These are phyloP conservation scores for Falco cherrug DNA, from an alignment of 2,797 vertebrate species.

Conservation along the genomic window DNA sequence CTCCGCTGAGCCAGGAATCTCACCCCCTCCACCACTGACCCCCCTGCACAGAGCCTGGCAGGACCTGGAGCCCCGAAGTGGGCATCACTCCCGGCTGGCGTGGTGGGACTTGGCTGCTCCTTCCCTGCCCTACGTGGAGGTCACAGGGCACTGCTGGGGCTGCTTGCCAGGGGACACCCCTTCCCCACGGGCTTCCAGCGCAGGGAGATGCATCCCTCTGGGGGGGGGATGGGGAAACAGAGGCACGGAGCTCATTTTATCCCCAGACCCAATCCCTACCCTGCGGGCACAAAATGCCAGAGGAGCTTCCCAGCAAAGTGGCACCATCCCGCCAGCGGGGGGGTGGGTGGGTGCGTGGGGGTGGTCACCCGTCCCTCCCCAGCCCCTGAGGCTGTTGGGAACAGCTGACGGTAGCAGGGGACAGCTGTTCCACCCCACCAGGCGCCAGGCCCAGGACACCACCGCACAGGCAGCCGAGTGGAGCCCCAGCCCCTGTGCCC, in stretches of 20 bases:
- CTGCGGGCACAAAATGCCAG: not conserved
- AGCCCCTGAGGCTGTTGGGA: not conserved
- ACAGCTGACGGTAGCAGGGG: constrained; percentile 66
- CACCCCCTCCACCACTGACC: fast-evolving
- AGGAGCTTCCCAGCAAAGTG: not conserved
- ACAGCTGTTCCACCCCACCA: constrained; percentile 50
- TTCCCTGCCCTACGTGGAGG: not conserved
- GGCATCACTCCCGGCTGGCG: not conserved
- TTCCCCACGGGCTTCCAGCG: not conserved
- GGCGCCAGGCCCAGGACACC: not conserved
- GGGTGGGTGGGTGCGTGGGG: not conserved
- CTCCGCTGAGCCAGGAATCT: not conserved
- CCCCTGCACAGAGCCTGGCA: not conserved
- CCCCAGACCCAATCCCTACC: not conserved
- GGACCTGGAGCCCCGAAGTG: not conserved
- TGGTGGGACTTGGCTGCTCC: not conserved
- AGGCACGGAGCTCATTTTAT: not conserved
- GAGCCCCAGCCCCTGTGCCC: not conserved
- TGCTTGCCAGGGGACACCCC: not conserved
- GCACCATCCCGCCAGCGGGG: fast-evolving
- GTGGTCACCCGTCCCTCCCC: not conserved
- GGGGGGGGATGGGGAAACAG: not conserved
- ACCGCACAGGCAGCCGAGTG: fast-evolving
- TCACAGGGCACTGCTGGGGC: not conserved
- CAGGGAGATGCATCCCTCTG: not conserved